Evolutionary conservation across 2,888 invertebrate genomes (phyloP).

Genomic region (Candidula unifasciata): DNA sequence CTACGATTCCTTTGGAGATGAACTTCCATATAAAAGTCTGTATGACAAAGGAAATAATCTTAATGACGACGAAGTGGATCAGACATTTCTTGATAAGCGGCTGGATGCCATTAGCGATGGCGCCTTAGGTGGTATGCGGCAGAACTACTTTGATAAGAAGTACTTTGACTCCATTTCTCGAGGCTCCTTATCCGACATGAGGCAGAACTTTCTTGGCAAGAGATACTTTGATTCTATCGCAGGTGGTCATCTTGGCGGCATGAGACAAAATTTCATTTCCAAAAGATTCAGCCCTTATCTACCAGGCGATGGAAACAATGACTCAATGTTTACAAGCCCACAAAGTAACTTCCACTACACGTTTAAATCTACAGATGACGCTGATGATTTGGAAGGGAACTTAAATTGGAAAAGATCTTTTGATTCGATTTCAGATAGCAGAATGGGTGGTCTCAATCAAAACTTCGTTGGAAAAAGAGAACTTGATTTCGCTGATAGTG

Average conservation of each 20-base stretch:
- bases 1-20: slow-evolving; percentile 6
- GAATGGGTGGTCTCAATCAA: neutral
- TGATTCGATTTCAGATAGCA: neutral
- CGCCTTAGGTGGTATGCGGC: slow-evolving; percentile 4
- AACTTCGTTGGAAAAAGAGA: neutral
- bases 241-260: neutral
- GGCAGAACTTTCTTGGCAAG: slow-evolving; percentile 13
- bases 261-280: neutral
- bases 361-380: no score
- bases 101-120: slow-evolving; percentile 18
- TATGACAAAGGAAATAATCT: neutral
- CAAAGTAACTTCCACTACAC: no score
- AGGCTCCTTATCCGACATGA: neutral
- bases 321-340: neutral
- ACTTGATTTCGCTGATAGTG: neutral
- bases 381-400: neutral
- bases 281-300: neutral
- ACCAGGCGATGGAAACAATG: neutral
- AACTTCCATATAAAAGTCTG: neutral
- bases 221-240: slow-evolving; percentile 16
- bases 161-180: slow-evolving; percentile 16
- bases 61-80: neutral
- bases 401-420: neutral
- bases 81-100: slow-evolving; percentile 7
- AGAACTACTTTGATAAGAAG: slow-evolving; percentile 26